These are phyloP conservation scores for Phasianus colchicus DNA, from an alignment of 2,113 vertebrate species.

Conservation along the genomic window DNA sequence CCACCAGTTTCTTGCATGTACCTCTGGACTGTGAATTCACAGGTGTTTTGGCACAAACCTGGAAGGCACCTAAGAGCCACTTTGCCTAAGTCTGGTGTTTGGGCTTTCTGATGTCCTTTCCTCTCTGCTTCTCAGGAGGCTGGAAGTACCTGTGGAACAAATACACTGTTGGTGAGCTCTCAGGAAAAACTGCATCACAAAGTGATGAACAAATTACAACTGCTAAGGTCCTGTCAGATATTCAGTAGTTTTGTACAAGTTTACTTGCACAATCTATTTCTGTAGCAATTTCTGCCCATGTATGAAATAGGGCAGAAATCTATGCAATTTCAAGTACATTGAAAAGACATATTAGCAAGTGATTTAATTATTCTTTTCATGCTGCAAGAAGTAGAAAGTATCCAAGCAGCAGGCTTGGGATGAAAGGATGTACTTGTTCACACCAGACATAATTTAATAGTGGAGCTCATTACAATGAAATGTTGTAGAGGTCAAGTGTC, in stretches of 20 bases:
- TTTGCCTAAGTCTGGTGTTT: not conserved
- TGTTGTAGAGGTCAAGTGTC: not conserved
- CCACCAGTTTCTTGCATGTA: not conserved
- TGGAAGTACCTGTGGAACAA: not conserved
- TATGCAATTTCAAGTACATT: not conserved
- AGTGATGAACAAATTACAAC: not conserved
- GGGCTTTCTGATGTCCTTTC: not conserved
- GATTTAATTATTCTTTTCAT: not conserved
- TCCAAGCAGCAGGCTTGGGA: not conserved
- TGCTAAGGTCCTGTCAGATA: not conserved
- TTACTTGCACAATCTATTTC: not conserved
- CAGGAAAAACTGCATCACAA: not conserved
- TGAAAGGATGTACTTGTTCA: not conserved
- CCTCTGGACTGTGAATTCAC: not conserved
- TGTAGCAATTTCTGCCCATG: not conserved
- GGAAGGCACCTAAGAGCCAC: not conserved
- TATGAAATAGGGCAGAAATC: not conserved
- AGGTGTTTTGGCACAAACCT: not conserved
- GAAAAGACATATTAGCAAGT: not conserved
- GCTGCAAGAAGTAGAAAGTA: not conserved
- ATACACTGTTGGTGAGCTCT: too few relatives aligned
- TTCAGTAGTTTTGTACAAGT: not conserved
- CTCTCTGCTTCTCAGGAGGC: not conserved
- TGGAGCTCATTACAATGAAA: accelerated
- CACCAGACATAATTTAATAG: not conserved